These are phyloP conservation scores for Pinna nobilis DNA, from an alignment of 1,140 invertebrate genomes.

Conservation along the genomic window DNA sequence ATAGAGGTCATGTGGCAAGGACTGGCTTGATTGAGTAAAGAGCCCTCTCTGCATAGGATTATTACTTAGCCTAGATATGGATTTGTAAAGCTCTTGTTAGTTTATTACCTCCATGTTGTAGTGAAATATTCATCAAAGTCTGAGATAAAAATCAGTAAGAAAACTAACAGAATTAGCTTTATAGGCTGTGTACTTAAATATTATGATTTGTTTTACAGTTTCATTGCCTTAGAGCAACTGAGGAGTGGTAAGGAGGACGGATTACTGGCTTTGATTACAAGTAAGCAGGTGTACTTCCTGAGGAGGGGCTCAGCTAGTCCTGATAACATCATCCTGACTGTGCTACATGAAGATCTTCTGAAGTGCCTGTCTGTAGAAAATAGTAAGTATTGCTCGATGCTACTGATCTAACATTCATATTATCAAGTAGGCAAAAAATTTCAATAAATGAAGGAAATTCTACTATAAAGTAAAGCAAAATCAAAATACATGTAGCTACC, in stretches of 20 bases:
- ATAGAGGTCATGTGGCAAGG: too few relatives aligned
- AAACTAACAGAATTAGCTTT: neutral
- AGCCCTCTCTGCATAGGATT: too few relatives aligned
- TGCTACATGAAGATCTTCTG: conserved; percentile 72
- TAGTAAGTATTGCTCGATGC: conserved; percentile 11
- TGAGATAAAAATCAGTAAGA: neutral
- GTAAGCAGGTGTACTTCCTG: conserved; percentile 86
- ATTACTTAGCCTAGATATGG: too few relatives aligned
- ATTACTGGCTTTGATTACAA: conserved; percentile 85
- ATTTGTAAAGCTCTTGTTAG: too few relatives aligned
- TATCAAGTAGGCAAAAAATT: neutral
- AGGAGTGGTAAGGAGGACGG: conserved; percentile 78
- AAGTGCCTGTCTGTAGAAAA: conserved; percentile 45
- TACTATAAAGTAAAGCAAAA: neutral
- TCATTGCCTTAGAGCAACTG: conserved; percentile 88
- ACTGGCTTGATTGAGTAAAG: too few relatives aligned
- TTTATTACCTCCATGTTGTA: too few relatives aligned
- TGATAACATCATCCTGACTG: conserved; percentile 81
- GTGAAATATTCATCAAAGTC: neutral
- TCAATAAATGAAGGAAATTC: too few relatives aligned
- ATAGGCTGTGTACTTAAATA: neutral
- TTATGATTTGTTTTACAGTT: conserved; percentile 72
- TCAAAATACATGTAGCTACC: neutral
- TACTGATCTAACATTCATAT: neutral
- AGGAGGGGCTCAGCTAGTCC: conserved; percentile 75